phyloP scores from a whole-genome alignment of 2,113 vertebrate genomes.

The Scophthalmus maximus region DNA sequence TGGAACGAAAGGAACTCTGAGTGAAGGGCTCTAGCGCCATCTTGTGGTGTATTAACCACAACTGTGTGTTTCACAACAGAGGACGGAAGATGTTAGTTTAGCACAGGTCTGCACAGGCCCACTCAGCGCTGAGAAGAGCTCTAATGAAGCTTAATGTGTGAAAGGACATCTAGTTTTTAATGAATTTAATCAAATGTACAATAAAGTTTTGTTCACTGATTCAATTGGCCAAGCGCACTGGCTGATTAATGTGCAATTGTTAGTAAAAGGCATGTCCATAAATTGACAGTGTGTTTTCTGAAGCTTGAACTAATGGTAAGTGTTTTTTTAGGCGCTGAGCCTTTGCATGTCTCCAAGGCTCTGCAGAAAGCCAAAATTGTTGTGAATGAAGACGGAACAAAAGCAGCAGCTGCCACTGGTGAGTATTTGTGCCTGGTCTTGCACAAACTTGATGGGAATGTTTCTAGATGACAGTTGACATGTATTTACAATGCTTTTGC shows the following conservation, averaged over 20 bases:
- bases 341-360: conserved; percentile 88
- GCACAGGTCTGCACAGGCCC: neutral
- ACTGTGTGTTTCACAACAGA: neutral
- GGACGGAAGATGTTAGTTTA: neutral
- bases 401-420: conserved; percentile 94
- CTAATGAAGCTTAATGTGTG: neutral
- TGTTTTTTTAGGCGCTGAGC: conserved; percentile 84
- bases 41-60: conserved; percentile 35
- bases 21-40: conserved; percentile 41
- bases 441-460: neutral
- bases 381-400: conserved; percentile 96
- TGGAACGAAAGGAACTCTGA: neutral
- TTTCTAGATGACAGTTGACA: too few relatives aligned
- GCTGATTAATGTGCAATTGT: neutral
- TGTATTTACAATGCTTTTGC: neutral
- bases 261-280: neutral
- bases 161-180: too few relatives aligned
- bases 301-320: neutral
- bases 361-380: conserved; percentile 96
- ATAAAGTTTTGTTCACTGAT: too few relatives aligned
- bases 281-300: neutral
- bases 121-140: neutral
- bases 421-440: conserved; percentile 60
- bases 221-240: neutral
- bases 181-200: too few relatives aligned